Conservation (phyloP, 1,140 invertebrate genomes). For the Pectinophora gossypiella region DNA sequence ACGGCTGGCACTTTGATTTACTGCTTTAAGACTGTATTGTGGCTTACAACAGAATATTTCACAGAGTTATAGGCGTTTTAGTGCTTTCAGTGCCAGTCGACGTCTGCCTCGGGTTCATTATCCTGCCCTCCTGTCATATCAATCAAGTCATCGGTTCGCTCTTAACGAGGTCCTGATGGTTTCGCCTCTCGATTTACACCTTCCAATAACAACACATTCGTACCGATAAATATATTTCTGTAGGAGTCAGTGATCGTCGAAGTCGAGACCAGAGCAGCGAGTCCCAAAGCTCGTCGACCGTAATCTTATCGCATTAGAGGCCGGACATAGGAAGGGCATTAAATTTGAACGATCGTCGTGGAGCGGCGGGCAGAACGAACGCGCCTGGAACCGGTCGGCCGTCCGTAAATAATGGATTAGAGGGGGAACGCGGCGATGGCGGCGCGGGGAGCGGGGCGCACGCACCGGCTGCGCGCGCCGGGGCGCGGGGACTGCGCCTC, state of each 20-base stretch:
- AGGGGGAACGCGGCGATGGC: constrained; percentile 31
- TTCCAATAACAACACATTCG: neutral
- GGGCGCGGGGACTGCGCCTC: constrained; percentile 45
- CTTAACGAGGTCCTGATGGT: constrained; percentile 13
- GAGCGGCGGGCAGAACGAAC: constrained; percentile 58
- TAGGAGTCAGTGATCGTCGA: neutral
- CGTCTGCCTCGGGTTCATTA: constrained; percentile 43
- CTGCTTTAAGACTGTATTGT: constrained; percentile 41
- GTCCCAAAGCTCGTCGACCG: constrained; percentile 34
- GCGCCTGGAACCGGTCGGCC: constrained; percentile 71
- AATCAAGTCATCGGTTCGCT: constrained; percentile 30
- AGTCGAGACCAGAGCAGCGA: neutral
- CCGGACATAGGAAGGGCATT: constrained; percentile 74
- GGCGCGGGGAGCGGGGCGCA: constrained; percentile 30
- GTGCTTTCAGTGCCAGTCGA: constrained; percentile 45
- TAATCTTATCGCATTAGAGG: constrained; percentile 72
- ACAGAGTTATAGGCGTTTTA: constrained; percentile 45
- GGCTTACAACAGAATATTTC: constrained; percentile 52
- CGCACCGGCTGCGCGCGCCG: constrained; percentile 42
- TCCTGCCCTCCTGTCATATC: constrained; percentile 40
- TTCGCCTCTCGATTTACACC: neutral
- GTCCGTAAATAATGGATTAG: constrained; percentile 75
- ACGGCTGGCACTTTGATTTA: constrained; percentile 46
- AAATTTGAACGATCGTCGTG: constrained; percentile 70
- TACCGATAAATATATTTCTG: neutral